Conservation (phyloP, 2,797 vertebrate genomes). For the Oryzias dopingdopingensis region DNA sequence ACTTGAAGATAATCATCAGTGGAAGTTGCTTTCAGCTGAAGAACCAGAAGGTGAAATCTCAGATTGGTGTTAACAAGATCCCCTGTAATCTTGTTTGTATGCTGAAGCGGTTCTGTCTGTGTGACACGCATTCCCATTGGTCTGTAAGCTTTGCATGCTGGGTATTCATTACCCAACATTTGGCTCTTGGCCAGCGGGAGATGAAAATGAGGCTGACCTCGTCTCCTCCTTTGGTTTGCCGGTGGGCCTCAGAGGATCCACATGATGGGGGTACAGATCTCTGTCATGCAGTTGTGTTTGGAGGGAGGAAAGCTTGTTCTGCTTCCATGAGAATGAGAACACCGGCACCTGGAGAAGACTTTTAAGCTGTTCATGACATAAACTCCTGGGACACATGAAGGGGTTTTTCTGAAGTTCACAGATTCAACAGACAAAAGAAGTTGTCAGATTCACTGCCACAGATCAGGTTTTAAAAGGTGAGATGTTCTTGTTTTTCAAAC, state of each 20-base stretch:
- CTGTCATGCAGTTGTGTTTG: background rate
- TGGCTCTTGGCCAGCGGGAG: constrained; percentile 7
- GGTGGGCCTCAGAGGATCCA: constrained; percentile 5
- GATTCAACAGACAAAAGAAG: too few relatives aligned
- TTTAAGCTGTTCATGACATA: too few relatives aligned
- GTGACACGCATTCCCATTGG: constrained; percentile 17
- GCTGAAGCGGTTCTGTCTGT: constrained; percentile 12
- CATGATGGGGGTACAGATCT: constrained; percentile 9
- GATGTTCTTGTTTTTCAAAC: too few relatives aligned
- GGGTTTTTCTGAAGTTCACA: too few relatives aligned
- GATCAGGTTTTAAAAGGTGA: too few relatives aligned
- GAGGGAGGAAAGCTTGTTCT: background rate
- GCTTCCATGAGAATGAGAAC: background rate
- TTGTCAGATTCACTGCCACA: too few relatives aligned
- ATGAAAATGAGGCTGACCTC: constrained; percentile 1
- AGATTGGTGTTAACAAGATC: background rate
- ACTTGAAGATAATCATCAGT: too few relatives aligned
- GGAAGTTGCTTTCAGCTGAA: too few relatives aligned
- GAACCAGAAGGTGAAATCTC: too few relatives aligned
- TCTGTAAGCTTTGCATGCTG: constrained; percentile 5
- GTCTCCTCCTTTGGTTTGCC: background rate
- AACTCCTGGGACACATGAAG: too few relatives aligned
- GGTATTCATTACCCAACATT: constrained; percentile 5
- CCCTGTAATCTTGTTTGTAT: background rate
- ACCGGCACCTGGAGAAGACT: too few relatives aligned